phyloP scores from a whole-genome alignment of 2,113 vertebrate genomes.

The Onychostoma macrolepis region DNA sequence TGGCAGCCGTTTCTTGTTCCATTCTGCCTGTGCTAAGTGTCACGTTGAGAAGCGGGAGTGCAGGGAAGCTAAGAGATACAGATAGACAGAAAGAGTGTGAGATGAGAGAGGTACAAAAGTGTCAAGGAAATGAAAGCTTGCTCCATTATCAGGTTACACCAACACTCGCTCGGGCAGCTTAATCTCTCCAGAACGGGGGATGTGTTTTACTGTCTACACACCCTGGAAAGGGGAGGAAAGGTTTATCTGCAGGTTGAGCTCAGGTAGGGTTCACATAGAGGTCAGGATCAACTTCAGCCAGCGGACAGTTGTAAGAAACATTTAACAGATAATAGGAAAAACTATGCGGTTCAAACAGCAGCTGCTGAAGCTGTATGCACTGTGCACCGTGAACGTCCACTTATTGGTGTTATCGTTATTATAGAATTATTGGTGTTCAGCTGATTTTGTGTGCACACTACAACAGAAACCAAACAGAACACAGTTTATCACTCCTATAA shows the following conservation, averaged over 20 bases:
- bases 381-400: not conserved
- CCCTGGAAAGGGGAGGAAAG: slow-evolving; percentile 16
- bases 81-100: slow-evolving; percentile 17
- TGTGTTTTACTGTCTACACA: slow-evolving; percentile 30
- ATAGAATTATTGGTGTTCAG: not conserved
- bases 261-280: slow-evolving; percentile 39
- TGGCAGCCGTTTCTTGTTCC: slow-evolving; percentile 51
- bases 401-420: not conserved
- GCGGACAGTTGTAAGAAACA: slow-evolving; percentile 6
- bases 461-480: not conserved
- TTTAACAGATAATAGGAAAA: not conserved
- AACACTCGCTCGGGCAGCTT: slow-evolving; percentile 36
- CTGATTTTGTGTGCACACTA: not conserved
- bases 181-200: slow-evolving; percentile 44
- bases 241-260: slow-evolving; percentile 34
- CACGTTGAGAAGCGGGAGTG: slow-evolving; percentile 18
- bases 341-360: not conserved
- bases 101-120: slow-evolving; percentile 35
- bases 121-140: slow-evolving; percentile 43
- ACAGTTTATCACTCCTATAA: not conserved
- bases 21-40: slow-evolving; percentile 52
- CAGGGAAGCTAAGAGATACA: slow-evolving; percentile 27
- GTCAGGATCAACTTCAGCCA: slow-evolving; percentile 20
- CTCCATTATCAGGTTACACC: slow-evolving; percentile 47
- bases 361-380: not conserved